A percentile compares a stretch with the other conserved stretches of the same genome.
Evolutionary conservation across 2,888 invertebrate genomes (phyloP).

Genomic region (Phaedon cochleariae): DNA sequence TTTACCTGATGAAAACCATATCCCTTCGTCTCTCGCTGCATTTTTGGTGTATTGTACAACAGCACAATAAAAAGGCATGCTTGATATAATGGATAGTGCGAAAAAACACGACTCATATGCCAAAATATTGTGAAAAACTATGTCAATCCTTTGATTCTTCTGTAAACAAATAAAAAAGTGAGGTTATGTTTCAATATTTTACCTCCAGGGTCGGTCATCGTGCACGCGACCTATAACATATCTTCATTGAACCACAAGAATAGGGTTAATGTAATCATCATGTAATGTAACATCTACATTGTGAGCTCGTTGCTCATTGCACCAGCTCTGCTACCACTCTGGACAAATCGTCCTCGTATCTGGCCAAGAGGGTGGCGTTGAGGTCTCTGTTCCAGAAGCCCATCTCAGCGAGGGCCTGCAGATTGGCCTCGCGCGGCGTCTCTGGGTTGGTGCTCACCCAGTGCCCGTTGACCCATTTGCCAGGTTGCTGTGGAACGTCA

Average conservation of each 20-base stretch:
- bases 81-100: too few species aligned
- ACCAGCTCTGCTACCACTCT: conserved; percentile 60
- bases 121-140: too few species aligned
- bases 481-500: conserved; percentile 44
- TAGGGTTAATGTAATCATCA: not conserved
- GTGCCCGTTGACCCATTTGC: conserved; percentile 56
- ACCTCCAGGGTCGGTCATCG: too few species aligned
- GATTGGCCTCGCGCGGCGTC: conserved; percentile 53
- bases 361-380: conserved; percentile 59
- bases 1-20: too few species aligned
- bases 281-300: not conserved
- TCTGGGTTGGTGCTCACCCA: conserved; percentile 53
- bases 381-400: conserved; percentile 60
- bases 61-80: too few species aligned
- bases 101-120: too few species aligned
- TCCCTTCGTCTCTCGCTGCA: too few species aligned
- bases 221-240: too few species aligned
- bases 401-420: conserved; percentile 60
- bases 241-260: not conserved
- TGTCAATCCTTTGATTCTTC: too few species aligned
- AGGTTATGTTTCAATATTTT: too few species aligned
- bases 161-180: too few species aligned
- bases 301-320: conserved; percentile 42
- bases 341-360: conserved; percentile 60
- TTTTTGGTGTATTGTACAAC: too few species aligned